phyloP scores from a whole-genome alignment of 2,888 invertebrate genomes.

The Acleris literana region DNA sequence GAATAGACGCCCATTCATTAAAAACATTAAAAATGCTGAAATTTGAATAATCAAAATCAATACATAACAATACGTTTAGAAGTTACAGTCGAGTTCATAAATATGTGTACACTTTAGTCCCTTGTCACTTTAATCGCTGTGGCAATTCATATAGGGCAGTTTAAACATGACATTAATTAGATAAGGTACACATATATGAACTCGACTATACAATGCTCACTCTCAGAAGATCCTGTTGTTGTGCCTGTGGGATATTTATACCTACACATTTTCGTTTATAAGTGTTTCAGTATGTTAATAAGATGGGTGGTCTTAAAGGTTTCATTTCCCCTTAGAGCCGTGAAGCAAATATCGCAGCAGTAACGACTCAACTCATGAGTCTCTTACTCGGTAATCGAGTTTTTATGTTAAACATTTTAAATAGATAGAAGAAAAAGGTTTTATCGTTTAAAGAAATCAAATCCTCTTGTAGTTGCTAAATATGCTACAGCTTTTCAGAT shows the following conservation, averaged over 20 bases:
- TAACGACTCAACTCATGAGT: slow-evolving; percentile 7
- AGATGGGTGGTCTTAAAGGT: slow-evolving; percentile 4
- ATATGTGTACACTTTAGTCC: too few relatives aligned
- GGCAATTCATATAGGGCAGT: too few relatives aligned
- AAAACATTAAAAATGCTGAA: too few relatives aligned
- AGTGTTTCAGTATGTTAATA: background rate
- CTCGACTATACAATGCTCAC: too few relatives aligned
- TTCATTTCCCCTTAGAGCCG: slow-evolving; percentile 30
- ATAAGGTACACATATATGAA: too few relatives aligned
- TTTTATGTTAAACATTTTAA: slow-evolving; percentile 7
- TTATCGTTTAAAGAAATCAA: slow-evolving; percentile 1
- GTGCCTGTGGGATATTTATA: background rate
- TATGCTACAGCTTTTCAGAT: slow-evolving; percentile 4
- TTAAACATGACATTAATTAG: too few relatives aligned
- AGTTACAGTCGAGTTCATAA: too few relatives aligned
- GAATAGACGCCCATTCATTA: too few relatives aligned
- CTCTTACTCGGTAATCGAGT: background rate
- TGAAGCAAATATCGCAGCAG: slow-evolving; percentile 9
- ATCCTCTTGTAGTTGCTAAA: background rate
- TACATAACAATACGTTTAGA: too few relatives aligned
- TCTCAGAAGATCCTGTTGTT: too few relatives aligned
- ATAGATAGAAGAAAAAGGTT: background rate
- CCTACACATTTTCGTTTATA: background rate
- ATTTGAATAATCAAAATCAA: too few relatives aligned
- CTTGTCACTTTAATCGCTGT: too few relatives aligned